Conservation (phyloP, 2,888 invertebrate genomes). For the Syrista parreyssii region DNA sequence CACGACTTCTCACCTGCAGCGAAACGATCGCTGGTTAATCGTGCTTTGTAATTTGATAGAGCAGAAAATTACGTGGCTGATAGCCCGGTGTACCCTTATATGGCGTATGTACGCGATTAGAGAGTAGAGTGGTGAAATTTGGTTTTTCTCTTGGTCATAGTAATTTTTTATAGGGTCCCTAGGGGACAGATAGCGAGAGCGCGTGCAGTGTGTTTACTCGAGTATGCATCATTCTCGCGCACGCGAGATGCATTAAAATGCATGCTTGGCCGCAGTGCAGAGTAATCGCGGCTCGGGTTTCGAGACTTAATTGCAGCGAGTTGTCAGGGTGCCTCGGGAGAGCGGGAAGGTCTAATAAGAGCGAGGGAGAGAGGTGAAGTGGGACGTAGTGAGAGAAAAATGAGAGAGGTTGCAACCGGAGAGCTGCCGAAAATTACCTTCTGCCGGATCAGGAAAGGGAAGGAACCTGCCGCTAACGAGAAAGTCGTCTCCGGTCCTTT, state of each 20-base stretch:
- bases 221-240: no score
- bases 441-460: not conserved
- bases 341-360: not conserved
- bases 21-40: no score
- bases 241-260: slow-evolving; percentile 32
- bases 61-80: no score
- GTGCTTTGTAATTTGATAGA: no score
- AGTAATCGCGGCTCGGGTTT: slow-evolving; percentile 40
- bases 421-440: slow-evolving; percentile 3
- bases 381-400: not conserved
- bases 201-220: no score
- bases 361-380: not conserved
- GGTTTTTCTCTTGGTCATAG: no score
- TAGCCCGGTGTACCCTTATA: no score
- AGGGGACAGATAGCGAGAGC: no score
- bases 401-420: not conserved
- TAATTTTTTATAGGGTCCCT: no score
- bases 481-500: not conserved
- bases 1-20: no score
- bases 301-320: slow-evolving; percentile 49
- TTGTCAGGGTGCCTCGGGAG: not conserved
- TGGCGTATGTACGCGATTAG: fast-evolving
- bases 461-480: not conserved
- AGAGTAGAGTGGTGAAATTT: no score
- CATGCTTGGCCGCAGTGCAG: slow-evolving; percentile 29